These are phyloP conservation scores for Cygnus buccinator DNA, from an alignment of 2,113 vertebrate species.

Conservation along the genomic window DNA sequence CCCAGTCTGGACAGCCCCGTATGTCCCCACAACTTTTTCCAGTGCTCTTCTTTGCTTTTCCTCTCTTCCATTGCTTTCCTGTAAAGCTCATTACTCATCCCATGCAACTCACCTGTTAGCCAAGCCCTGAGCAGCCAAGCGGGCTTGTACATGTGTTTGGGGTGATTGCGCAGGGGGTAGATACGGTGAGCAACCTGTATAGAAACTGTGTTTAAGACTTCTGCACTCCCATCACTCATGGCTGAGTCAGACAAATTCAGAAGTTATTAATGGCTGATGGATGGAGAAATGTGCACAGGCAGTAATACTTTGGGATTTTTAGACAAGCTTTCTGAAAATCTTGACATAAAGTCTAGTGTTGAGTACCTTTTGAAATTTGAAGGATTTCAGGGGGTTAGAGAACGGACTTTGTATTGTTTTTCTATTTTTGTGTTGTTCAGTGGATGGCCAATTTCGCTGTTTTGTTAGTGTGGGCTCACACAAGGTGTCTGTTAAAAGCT, in stretches of 20 bases:
- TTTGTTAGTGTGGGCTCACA: background rate
- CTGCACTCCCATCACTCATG: background rate
- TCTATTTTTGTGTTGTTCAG: background rate
- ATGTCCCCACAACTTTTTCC: accelerated
- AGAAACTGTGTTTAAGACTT: background rate
- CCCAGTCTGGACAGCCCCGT: background rate
- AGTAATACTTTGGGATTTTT: background rate
- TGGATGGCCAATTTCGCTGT: background rate
- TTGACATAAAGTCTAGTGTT: background rate
- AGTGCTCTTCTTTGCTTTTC: background rate
- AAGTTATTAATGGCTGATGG: background rate
- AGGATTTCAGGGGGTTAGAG: background rate
- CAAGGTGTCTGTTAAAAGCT: background rate
- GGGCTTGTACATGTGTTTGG: background rate
- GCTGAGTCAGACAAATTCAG: background rate
- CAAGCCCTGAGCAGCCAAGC: background rate
- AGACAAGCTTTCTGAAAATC: background rate
- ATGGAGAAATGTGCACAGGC: background rate
- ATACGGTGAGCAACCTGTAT: background rate
- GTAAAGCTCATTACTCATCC: background rate
- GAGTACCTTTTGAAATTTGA: background rate
- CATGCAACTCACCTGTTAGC: background rate
- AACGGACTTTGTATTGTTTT: background rate
- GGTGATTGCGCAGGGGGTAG: background rate
- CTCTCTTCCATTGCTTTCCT: background rate